Conservation (phyloP, 2,797 vertebrate genomes). For the Babyrousa celebensis region DNA sequence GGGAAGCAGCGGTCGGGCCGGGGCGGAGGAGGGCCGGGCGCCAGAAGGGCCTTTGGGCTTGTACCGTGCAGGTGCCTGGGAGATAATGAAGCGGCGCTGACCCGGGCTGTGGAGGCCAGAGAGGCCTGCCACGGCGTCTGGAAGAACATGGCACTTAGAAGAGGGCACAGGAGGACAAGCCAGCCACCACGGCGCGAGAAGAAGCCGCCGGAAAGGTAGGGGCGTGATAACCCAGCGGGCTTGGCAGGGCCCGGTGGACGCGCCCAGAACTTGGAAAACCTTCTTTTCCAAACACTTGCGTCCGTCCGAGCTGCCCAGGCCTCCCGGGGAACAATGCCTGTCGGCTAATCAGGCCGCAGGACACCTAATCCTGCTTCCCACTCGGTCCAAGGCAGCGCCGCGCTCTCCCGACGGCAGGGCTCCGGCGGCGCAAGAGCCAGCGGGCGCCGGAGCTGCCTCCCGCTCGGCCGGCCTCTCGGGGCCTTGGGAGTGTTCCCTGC, state of each 20-base stretch:
- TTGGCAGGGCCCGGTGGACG: not conserved
- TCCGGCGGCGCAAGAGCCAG: slow-evolving; percentile 81
- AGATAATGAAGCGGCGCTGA: rapidly evolving
- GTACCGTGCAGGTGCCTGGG: not conserved
- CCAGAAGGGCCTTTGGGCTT: not conserved
- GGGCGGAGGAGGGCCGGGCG: rapidly evolving
- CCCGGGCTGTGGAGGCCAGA: not conserved
- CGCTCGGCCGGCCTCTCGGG: slow-evolving; percentile 6
- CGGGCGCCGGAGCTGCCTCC: slow-evolving; percentile 85
- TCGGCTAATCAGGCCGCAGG: slow-evolving; percentile 26
- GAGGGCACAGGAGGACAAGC: not conserved
- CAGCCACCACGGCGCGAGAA: not conserved
- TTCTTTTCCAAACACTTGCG: not conserved
- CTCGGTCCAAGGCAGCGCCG: slow-evolving; percentile 83
- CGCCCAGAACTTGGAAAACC: not conserved
- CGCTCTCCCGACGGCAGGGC: slow-evolving; percentile 84
- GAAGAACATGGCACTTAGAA: not conserved
- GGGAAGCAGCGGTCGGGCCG: not conserved
- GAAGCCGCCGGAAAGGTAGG: not conserved
- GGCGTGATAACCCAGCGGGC: not conserved
- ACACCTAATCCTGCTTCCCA: slow-evolving; percentile 77
- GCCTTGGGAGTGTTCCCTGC: slow-evolving; percentile 89
- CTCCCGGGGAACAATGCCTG: slow-evolving; percentile 61
- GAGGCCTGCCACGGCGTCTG: not conserved
- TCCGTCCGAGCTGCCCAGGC: not conserved